Evolutionary conservation across 2,888 invertebrate genomes (phyloP).

Genomic region (Cryptosula pallasiana): DNA sequence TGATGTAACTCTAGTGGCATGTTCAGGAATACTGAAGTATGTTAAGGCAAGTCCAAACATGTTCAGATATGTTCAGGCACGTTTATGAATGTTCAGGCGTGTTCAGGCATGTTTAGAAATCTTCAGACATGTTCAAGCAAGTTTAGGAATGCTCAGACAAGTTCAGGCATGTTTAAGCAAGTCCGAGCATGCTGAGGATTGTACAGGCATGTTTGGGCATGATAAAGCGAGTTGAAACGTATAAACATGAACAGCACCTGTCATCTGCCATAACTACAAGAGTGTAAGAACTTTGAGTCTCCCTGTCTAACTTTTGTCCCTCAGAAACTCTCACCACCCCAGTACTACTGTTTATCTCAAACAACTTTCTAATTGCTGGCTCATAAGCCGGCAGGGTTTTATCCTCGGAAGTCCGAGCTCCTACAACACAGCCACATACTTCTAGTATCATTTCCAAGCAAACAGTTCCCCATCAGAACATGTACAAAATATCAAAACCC

Average conservation of each 20-base stretch:
- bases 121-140: background rate
- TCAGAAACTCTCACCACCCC: background rate
- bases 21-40: background rate
- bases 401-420: background rate
- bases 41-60: no score
- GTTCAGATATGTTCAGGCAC: background rate
- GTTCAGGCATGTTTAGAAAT: background rate
- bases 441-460: no score
- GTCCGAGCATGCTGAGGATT: background rate
- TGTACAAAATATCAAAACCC: no score
- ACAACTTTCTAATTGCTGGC: background rate
- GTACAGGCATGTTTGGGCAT: background rate
- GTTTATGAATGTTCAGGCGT: background rate
- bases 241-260: background rate
- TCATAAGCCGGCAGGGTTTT: background rate
- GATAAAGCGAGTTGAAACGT: background rate
- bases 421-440: no score
- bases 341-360: background rate
- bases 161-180: background rate
- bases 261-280: conserved; percentile 20
- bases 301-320: background rate
- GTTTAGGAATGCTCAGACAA: background rate
- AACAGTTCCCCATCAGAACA: no score
- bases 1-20: background rate
- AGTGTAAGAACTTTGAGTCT: background rate